phyloP scores from a whole-genome alignment of 2,888 invertebrate genomes.

The Colletes collaris region DNA sequence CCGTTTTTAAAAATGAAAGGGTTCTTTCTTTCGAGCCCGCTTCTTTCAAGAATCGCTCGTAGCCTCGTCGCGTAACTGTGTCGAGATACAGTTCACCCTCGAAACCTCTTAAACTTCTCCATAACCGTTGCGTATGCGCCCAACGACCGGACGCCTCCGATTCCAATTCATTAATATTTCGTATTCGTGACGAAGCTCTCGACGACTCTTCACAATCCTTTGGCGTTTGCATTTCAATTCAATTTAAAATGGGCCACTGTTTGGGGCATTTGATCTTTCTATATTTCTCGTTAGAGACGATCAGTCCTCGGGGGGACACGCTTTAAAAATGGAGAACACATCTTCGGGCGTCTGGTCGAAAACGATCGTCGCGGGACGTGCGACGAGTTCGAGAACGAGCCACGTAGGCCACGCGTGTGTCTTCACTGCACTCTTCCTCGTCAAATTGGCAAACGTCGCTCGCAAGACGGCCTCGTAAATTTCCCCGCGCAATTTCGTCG shows the following conservation, averaged over 20 bases:
- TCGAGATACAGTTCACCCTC: conserved; percentile 33
- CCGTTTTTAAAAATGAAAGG: conserved; percentile 55
- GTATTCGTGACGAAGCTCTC: background rate
- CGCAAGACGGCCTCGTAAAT: conserved; percentile 55
- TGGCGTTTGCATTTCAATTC: no score
- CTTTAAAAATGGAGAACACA: conserved; percentile 13
- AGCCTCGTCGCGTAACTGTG: conserved; percentile 46
- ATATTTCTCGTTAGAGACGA: background rate
- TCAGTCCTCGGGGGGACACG: no score
- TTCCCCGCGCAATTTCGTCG: conserved; percentile 47
- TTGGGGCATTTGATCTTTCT: background rate
- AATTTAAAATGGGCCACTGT: no score
- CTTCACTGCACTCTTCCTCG: conserved; percentile 53
- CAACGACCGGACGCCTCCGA: background rate
- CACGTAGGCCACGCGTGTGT: conserved; percentile 45
- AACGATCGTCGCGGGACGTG: conserved; percentile 65
- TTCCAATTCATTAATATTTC: background rate
- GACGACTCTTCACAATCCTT: no score
- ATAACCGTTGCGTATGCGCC: conserved; percentile 3
- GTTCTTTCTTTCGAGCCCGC: conserved; percentile 42
- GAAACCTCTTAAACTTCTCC: conserved; percentile 6
- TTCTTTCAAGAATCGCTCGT: conserved; percentile 57
- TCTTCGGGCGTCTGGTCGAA: conserved; percentile 30
- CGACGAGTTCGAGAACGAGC: conserved; percentile 44
- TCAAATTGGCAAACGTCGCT: conserved; percentile 62